Base-by-base conservation (phyloP, 2,888 invertebrate species). In the Lycophotia porphyrea region DNA sequence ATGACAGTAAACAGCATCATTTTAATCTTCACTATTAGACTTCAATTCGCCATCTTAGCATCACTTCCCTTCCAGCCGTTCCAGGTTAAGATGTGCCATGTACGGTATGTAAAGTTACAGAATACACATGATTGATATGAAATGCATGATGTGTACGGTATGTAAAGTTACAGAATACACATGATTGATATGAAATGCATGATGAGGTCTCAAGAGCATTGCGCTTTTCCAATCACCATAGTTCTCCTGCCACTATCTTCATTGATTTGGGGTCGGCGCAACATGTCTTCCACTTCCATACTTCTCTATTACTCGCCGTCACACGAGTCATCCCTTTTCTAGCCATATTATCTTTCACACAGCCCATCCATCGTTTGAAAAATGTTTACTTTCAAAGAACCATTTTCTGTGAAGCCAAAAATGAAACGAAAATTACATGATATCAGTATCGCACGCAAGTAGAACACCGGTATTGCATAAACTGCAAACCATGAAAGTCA, bases 401-500 rank as follows among this genome's bases (percentile, higher is more conserved):
- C 21, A 21, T 24, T 36, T 52, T 39, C 21, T 39, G 44, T 39
- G 13, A 75, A 1, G 24, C 31, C n/a, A 58, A 27, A 52, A 31
- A 74, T 36, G 52, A 31, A 55, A 65, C 18, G 44, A 2, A 81
- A 65, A 44, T 24, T 71, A 69, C 27, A 55, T 13, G 27, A 61
- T 39, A 67, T 60, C 36, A 74, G 34, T 44, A 31, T 13, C 15
- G 36, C 36, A 49, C 42, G 15, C 31, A 80, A 66, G 27, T 74
- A 27, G 75, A 70, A 74, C 79, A 72, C 39, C 18, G 31, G 63
- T 78, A 71, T 76, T 76, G 65, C 74, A 75, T 79, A 74, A 78
- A 71, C 74, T 44, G 64, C 61, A 72, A 78, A 76, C 69, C 74
- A 76, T 81, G 65, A 60, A 78, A 76, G 89, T 84, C 86, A 83